A percentile compares a stretch with the other conserved stretches of the same genome.
Evolutionary conservation across 2,888 invertebrate genomes (phyloP).

Genomic region (Leptinotarsa juncta): DNA sequence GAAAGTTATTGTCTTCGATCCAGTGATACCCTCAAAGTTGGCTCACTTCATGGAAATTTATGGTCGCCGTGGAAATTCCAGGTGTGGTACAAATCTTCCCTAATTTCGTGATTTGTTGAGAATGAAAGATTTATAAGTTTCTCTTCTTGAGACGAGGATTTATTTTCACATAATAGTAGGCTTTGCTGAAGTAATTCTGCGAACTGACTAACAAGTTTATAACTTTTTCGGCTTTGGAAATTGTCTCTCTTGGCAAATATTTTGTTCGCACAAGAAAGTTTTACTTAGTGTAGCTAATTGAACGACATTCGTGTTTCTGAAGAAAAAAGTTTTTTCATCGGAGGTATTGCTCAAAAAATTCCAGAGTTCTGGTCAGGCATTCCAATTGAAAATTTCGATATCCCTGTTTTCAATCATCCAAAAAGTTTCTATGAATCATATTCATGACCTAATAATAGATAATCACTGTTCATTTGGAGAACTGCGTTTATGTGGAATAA

Average conservation of each 20-base stretch:
- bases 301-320: not conserved
- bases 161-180: conserved; percentile 41
- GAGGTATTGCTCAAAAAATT: not conserved
- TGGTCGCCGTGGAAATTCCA: conserved; percentile 41
- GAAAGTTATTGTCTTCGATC: conserved; percentile 25
- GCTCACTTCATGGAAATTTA: conserved; percentile 36
- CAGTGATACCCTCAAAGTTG: conserved; percentile 27
- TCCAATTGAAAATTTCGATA: too few relatives aligned
- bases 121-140: conserved; percentile 43
- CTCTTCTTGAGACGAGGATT: conserved; percentile 33
- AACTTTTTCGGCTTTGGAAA: conserved; percentile 19
- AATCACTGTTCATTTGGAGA: too few relatives aligned
- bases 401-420: too few relatives aligned
- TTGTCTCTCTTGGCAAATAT: conserved; percentile 3
- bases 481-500: too few relatives aligned
- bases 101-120: conserved; percentile 45
- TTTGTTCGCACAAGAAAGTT: not conserved
- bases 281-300: conserved; percentile 1
- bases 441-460: too few relatives aligned
- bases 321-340: not conserved
- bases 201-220: conserved; percentile 18
- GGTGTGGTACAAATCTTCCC: conserved; percentile 44
- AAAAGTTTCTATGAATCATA: too few relatives aligned
- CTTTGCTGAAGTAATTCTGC: conserved; percentile 17
- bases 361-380: not conserved